A percentile compares a stretch with the other conserved stretches of the same genome.
Conservation (phyloP, 2,113 vertebrate species). For the Cranoglanis bouderius region DNA sequence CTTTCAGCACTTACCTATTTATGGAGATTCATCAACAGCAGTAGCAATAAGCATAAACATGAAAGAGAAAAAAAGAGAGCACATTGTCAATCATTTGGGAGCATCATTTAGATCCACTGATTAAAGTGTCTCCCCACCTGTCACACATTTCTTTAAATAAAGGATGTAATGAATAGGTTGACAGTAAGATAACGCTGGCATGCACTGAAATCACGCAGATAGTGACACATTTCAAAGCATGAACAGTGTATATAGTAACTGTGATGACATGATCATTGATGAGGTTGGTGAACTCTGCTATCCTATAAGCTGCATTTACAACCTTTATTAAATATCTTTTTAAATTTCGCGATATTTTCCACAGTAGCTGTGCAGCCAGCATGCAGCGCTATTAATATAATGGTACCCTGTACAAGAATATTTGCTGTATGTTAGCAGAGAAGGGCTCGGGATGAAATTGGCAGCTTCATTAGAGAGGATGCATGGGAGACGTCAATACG, state of each 20-base stretch:
- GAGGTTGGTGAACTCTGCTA: constrained; percentile 21
- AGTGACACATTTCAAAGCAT: constrained; percentile 21
- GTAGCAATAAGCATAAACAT: constrained; percentile 41
- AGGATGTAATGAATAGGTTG: constrained; percentile 26
- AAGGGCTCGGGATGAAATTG: constrained; percentile 33
- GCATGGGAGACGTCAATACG: constrained; percentile 47
- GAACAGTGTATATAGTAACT: constrained; percentile 30
- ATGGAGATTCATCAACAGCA: constrained; percentile 42
- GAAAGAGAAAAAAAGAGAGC: constrained; percentile 14
- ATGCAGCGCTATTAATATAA: constrained; percentile 18
- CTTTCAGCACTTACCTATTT: constrained; percentile 50
- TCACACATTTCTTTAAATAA: constrained; percentile 44
- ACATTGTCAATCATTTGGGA: constrained; percentile 33
- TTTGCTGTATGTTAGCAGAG: constrained; percentile 40
- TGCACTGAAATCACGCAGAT: constrained; percentile 23
- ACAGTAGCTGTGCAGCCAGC: constrained; percentile 6
- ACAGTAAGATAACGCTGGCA: constrained; percentile 26
- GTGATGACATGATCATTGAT: constrained; percentile 16
- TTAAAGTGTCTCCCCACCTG: constrained; percentile 40
- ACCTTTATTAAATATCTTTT: background rate
- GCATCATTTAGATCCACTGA: constrained; percentile 41
- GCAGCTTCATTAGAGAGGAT: constrained; percentile 56
- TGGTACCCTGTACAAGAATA: constrained; percentile 27
- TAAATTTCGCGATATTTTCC: background rate
- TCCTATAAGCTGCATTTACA: background rate